A percentile compares a stretch with the other conserved stretches of the same genome.
Conservation (phyloP, 2,888 invertebrate species). For the Epiblema foenella region DNA sequence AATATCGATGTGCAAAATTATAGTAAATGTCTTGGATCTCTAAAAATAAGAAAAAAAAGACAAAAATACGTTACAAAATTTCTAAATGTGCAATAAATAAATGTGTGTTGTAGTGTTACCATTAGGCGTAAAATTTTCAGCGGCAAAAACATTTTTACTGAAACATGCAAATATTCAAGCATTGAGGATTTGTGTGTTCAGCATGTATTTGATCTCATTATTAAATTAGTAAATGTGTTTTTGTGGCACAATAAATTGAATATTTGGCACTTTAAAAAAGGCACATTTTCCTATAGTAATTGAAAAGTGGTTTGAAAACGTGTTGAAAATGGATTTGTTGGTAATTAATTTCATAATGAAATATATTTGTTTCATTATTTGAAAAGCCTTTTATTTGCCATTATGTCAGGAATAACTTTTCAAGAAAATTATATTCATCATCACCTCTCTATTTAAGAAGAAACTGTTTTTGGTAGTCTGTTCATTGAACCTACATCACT, state of each 20-base stretch:
- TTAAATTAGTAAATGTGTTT: constrained; percentile 69
- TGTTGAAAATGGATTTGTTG: constrained; percentile 86
- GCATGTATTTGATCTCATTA: constrained; percentile 75
- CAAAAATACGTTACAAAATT: constrained; percentile 84
- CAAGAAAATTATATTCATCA: no score
- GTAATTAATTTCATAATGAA: constrained; percentile 85
- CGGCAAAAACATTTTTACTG: constrained; percentile 65
- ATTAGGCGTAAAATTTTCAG: constrained; percentile 81
- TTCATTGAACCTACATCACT: no score
- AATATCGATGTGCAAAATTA: constrained; percentile 84
- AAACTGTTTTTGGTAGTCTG: no score
- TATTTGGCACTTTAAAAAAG: constrained; percentile 84
- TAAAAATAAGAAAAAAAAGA: constrained; percentile 83
- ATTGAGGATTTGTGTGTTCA: constrained; percentile 47
- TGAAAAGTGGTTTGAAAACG: constrained; percentile 83
- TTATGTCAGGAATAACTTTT: no score
- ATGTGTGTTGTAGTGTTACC: constrained; percentile 86
- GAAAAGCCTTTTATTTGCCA: constrained; percentile 68
- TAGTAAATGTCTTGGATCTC: constrained; percentile 85
- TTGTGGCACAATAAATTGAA: constrained; percentile 73
- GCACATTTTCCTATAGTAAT: constrained; percentile 84
- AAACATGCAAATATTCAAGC: constrained; percentile 28
- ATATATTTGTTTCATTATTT: constrained; percentile 85
- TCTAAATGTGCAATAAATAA: constrained; percentile 86
- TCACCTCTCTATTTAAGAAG: no score